A percentile compares a stretch with the other conserved stretches of the same genome.
These are phyloP conservation scores for Zosterops lateralis DNA, from an alignment of 2,113 vertebrate genomes.

Conservation along the genomic window DNA sequence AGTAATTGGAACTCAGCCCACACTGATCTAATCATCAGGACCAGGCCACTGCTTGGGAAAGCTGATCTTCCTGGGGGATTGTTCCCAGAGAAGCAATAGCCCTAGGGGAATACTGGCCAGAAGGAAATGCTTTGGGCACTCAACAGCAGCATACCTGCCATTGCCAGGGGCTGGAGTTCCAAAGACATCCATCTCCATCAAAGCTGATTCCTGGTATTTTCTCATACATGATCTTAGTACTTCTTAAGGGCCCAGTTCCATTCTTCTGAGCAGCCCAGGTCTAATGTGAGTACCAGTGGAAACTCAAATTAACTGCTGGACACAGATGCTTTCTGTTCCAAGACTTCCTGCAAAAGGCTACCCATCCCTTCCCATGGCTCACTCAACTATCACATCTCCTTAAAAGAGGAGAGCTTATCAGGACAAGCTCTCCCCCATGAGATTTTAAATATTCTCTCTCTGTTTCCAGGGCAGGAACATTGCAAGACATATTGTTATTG, in stretches of 20 bases:
- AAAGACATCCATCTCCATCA: background rate
- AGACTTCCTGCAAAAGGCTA: background rate
- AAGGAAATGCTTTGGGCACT: background rate
- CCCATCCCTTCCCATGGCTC: background rate
- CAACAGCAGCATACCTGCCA: background rate
- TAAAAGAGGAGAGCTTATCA: background rate
- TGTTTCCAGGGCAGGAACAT: background rate
- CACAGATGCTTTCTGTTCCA: background rate
- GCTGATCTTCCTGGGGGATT: background rate
- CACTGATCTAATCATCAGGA: fast-evolving
- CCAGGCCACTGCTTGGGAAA: background rate
- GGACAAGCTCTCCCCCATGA: background rate
- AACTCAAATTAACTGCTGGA: background rate
- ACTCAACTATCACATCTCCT: background rate
- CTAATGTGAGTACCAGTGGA: background rate
- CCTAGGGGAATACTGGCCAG: background rate
- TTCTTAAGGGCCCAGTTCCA: background rate
- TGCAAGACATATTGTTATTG: background rate
- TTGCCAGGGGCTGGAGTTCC: background rate
- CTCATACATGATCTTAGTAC: background rate
- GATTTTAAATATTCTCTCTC: background rate
- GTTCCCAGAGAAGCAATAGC: background rate
- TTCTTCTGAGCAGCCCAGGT: background rate
- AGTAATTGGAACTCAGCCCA: background rate
- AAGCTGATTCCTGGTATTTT: background rate